phyloP scores from a whole-genome alignment of 2,797 vertebrate species.

The Loris lydekkerianus region DNA sequence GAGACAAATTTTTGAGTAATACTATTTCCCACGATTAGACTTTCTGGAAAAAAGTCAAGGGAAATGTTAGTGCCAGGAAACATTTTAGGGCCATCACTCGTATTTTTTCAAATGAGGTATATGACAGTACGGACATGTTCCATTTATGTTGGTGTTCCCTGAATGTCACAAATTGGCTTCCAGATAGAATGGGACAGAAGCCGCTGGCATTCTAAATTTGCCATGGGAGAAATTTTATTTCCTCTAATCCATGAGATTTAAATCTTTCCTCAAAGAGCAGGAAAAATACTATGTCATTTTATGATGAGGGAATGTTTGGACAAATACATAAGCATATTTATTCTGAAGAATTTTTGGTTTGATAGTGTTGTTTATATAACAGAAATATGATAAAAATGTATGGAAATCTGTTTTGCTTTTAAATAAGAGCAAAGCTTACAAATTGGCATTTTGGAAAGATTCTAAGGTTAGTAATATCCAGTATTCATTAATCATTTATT shows the following conservation, averaged over 20 bases:
- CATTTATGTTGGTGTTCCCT: background rate
- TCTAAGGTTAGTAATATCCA: background rate
- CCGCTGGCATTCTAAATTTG: background rate
- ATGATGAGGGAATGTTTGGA: background rate
- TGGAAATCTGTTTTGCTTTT: background rate
- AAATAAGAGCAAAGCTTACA: background rate
- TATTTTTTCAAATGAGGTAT: too few species aligned
- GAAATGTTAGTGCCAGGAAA: background rate
- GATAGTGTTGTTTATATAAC: background rate
- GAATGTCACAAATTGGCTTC: background rate
- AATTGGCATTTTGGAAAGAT: background rate
- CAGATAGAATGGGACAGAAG: too few species aligned
- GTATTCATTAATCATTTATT: background rate
- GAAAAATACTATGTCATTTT: background rate
- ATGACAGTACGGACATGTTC: fast-evolving
- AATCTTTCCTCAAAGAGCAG: background rate
- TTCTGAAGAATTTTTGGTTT: background rate
- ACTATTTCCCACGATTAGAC: background rate
- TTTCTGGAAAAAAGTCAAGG: background rate
- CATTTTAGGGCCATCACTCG: fast-evolving
- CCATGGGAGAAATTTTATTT: background rate
- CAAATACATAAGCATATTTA: background rate
- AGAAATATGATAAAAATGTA: too few species aligned
- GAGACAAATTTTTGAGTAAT: background rate
- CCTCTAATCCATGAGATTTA: background rate